Conservation (phyloP, 2,888 invertebrate genomes). For the Portevinia maculata region DNA sequence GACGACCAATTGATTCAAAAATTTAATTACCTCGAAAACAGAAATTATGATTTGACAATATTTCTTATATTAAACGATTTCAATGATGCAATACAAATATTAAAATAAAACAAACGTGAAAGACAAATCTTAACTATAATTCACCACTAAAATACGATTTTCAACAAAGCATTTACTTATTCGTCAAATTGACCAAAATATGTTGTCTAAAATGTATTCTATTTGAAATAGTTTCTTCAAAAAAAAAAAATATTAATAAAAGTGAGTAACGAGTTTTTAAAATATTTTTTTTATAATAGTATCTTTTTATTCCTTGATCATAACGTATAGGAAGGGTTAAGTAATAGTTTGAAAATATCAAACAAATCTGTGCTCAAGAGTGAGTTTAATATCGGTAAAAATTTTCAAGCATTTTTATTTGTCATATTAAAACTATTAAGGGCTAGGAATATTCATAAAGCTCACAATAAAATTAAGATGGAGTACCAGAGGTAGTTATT, state of each 20-base stretch:
- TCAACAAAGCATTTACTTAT: slow-evolving; percentile 38
- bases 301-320: too few relatives aligned
- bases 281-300: too few relatives aligned
- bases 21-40: not conserved
- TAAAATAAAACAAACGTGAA: slow-evolving; percentile 43
- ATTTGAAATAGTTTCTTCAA: not conserved
- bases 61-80: not conserved
- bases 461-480: not conserved
- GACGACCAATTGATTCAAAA: not conserved
- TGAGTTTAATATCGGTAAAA: not conserved
- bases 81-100: slow-evolving; percentile 14
- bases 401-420: not conserved
- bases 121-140: slow-evolving; percentile 54
- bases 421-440: not conserved
- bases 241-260: slow-evolving; percentile 3
- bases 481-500: not conserved
- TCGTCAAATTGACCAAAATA: slow-evolving; percentile 51
- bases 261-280: too few relatives aligned
- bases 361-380: not conserved
- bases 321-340: too few relatives aligned
- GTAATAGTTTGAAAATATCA: too few relatives aligned
- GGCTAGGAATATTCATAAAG: slow-evolving; percentile 4
- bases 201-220: not conserved
- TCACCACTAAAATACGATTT: slow-evolving; percentile 27
- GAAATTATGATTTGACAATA: slow-evolving; percentile 1